phyloP scores from a whole-genome alignment of 2,888 invertebrate species.

The Hymenopus coronatus region DNA sequence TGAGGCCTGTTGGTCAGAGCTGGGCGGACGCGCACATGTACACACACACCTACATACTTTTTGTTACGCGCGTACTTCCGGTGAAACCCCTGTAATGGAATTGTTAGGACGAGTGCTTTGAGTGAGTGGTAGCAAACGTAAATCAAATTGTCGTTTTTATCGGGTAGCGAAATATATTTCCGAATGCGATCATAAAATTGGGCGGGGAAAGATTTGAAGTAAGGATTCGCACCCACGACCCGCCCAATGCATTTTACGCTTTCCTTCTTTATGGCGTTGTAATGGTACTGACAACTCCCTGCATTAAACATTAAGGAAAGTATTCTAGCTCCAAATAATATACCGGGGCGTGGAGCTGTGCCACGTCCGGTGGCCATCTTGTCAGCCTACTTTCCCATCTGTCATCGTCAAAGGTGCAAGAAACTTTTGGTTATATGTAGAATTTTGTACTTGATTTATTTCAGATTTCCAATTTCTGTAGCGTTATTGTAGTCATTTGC shows the following conservation, averaged over 20 bases:
- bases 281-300: background rate
- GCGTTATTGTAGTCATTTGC: too few species aligned
- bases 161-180: background rate
- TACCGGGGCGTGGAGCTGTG: background rate
- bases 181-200: background rate
- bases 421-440: too few species aligned
- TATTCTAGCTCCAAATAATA: background rate
- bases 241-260: background rate
- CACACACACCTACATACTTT: too few species aligned
- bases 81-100: too few species aligned
- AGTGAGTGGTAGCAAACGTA: too few species aligned
- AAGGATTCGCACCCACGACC: background rate
- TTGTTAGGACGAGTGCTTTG: too few species aligned
- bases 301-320: background rate
- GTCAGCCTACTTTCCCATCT: background rate
- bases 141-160: background rate
- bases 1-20: too few species aligned
- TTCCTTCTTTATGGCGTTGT: background rate
- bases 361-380: background rate
- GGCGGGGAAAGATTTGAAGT: background rate
- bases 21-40: too few species aligned
- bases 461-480: too few species aligned
- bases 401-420: too few species aligned
- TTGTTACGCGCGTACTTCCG: too few species aligned
- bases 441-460: too few species aligned